These are phyloP conservation scores for Hymenochirus boettgeri DNA, from an alignment of 2,113 vertebrate species.

Conservation along the genomic window DNA sequence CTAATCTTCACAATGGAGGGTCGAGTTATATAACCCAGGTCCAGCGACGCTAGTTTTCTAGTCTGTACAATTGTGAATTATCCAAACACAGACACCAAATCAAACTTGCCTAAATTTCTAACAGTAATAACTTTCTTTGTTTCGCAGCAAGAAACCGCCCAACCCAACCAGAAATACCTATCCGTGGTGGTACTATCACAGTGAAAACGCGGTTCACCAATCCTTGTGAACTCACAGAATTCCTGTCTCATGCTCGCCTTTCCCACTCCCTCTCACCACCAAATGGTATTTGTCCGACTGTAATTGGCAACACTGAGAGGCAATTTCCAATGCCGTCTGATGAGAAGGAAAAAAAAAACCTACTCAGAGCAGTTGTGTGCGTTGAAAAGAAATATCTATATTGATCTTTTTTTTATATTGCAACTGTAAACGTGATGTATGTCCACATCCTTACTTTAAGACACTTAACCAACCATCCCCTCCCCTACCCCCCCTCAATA, in stretches of 20 bases:
- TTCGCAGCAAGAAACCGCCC: constrained; percentile 41
- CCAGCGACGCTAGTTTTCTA: too few relatives aligned
- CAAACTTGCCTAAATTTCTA: background rate
- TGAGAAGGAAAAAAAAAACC: too few relatives aligned
- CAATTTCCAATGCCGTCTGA: constrained; percentile 55
- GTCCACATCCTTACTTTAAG: constrained; percentile 61
- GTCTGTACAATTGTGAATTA: too few relatives aligned
- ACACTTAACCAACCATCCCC: constrained; percentile 50
- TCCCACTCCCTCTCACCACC: constrained; percentile 55
- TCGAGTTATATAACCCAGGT: too few relatives aligned
- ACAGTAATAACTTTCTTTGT: constrained; percentile 46
- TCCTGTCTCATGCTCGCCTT: constrained; percentile 66
- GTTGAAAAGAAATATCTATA: constrained; percentile 63
- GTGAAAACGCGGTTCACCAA: constrained; percentile 47
- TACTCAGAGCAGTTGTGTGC: constrained; percentile 61
- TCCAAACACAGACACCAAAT: too few relatives aligned
- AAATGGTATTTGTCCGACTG: constrained; percentile 67
- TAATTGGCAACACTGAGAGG: constrained; percentile 58
- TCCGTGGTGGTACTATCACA: constrained; percentile 50
- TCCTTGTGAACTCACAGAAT: constrained; percentile 47
- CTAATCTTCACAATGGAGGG: too few relatives aligned
- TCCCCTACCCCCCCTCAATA: constrained; percentile 30
- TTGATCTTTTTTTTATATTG: constrained; percentile 62
- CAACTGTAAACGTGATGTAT: constrained; percentile 58
- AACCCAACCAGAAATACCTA: too few relatives aligned